Conservation (phyloP, 2,113 vertebrate species). For the Cheilinus undulatus region DNA sequence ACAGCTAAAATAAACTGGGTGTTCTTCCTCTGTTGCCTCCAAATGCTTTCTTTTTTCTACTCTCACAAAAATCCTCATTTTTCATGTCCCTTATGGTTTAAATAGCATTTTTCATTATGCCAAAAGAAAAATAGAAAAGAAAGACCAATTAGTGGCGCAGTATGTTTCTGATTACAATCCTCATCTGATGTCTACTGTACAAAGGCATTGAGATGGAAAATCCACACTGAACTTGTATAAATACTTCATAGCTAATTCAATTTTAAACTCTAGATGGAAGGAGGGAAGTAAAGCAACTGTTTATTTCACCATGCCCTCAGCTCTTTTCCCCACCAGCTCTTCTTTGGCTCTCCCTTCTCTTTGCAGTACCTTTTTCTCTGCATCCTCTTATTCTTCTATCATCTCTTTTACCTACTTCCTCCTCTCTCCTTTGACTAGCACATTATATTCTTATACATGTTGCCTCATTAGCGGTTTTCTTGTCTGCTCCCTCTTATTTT, state of each 20-base stretch:
- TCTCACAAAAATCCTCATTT: not conserved
- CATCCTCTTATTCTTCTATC: not conserved
- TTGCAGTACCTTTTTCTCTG: constrained; percentile 8
- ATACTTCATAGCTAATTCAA: constrained; percentile 73
- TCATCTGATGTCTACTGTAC: constrained; percentile 25
- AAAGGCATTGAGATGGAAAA: constrained; percentile 58
- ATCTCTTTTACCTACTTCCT: not conserved
- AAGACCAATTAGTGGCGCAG: not conserved
- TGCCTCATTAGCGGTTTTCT: not conserved
- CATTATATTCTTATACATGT: not conserved
- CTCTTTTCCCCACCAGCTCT: not conserved
- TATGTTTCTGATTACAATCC: constrained; percentile 9
- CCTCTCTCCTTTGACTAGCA: not conserved
- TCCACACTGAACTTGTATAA: constrained; percentile 57
- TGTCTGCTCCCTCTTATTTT: not conserved
- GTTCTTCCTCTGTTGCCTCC: constrained; percentile 27
- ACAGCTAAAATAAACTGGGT: constrained; percentile 13
- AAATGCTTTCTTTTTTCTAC: constrained; percentile 14
- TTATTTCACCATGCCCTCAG: constrained; percentile 38
- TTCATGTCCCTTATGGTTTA: not conserved
- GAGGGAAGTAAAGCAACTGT: constrained; percentile 31
- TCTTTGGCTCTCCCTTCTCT: constrained; percentile 3
- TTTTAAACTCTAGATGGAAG: constrained; percentile 62
- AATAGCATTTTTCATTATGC: too few relatives aligned
- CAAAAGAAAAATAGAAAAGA: not conserved